Evolutionary conservation across 2,888 invertebrate genomes (phyloP), one percentile per base, ranked within the genome.

Genomic region (Esperia sulphurella): DNA sequence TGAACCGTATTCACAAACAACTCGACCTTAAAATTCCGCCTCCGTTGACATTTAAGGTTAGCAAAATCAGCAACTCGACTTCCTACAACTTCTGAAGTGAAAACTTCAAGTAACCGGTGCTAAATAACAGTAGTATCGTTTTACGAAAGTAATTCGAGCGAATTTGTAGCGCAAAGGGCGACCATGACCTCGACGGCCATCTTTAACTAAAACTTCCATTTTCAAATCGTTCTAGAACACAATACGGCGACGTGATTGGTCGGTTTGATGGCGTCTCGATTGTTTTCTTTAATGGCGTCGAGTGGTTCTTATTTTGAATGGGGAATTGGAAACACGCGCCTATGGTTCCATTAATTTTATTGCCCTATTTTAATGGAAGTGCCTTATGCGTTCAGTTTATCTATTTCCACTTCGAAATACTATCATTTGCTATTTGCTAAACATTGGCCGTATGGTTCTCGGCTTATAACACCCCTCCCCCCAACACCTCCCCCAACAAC

Each of bases 101-200:
- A 39, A 45, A 39, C 30, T 45, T 30, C 39, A 39, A 41, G 28
- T 13, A 48, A 44, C 35, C 41, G 45, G 42, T 14, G 43, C 50
- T 43, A 52, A 56, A 59, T 63, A 54, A 53, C 59, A 59, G 46
- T 41, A 49, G 47, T 53, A 56, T 55, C 56, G 47, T 42, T 59
- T 55, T 43, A 48, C 45, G 38, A 50, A 55, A 44, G 49, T 54
- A 53, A 52, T 49, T 46, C 42, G 46, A 41, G 44, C 45, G 58
- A 53, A 52, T 49, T 46, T 42, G 46, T 40, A 28, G 44, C 45
- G 58, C 56, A 60, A 61, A 52, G 50, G 56, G 47, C 51, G 54
- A 54, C 61, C 58, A 47, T 61, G 63, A 61, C 63, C 59, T 35
- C 31, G 37, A 2, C 2, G 31, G 31, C 9, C 31, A 31, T 9